These are phyloP conservation scores for Ibidorhyncha struthersii DNA, from an alignment of 2,113 vertebrate species.

Conservation along the genomic window DNA sequence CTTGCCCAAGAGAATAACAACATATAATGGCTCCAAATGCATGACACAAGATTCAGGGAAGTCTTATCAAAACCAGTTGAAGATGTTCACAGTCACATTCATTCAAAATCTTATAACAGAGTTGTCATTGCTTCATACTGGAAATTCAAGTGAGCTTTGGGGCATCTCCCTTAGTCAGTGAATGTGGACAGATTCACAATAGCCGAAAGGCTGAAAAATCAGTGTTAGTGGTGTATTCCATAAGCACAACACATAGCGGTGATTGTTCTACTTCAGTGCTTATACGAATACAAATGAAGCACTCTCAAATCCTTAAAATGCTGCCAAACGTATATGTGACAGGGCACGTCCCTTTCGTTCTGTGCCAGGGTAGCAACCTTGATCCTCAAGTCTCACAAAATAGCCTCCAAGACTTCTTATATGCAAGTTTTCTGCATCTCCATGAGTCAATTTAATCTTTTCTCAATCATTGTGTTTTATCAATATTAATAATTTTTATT, in stretches of 20 bases:
- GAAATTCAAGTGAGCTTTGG: background rate
- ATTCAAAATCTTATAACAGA: background rate
- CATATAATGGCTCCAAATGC: background rate
- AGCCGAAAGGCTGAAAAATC: slow-evolving; percentile 4
- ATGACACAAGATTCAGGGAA: background rate
- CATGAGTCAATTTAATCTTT: background rate
- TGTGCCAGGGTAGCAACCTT: background rate
- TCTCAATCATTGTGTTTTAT: fast-evolving
- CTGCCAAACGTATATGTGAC: slow-evolving; percentile 22
- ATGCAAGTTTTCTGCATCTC: background rate
- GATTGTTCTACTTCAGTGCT: slow-evolving; percentile 33
- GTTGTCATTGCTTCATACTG: background rate
- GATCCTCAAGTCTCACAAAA: background rate
- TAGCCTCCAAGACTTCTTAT: background rate
- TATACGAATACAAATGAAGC: slow-evolving; percentile 18
- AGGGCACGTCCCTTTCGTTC: background rate
- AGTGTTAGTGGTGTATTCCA: background rate
- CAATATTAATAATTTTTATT: background rate
- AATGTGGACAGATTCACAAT: background rate
- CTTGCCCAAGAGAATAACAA: background rate
- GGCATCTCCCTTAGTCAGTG: background rate
- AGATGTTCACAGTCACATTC: background rate
- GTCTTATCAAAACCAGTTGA: background rate
- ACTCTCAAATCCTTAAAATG: slow-evolving; percentile 31
- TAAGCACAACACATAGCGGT: background rate